These are phyloP conservation scores for Boloria euphrosyne DNA, from an alignment of 2,888 invertebrate species.

Conservation along the genomic window DNA sequence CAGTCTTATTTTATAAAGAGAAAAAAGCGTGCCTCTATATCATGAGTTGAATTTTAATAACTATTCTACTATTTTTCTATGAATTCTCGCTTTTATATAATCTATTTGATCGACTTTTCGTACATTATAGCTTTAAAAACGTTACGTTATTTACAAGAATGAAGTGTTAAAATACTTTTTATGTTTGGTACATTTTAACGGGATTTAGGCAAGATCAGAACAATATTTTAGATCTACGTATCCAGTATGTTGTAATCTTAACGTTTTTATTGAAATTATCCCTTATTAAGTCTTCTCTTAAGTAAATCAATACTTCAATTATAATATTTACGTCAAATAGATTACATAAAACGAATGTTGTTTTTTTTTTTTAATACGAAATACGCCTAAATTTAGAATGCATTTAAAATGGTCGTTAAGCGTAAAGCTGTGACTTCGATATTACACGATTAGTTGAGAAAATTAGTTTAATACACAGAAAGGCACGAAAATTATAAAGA, in stretches of 20 bases:
- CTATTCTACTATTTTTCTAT: slow-evolving; percentile 21
- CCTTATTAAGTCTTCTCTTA: not conserved
- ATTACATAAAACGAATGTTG: slow-evolving; percentile 14
- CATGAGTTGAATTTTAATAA: slow-evolving; percentile 17
- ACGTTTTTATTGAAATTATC: no score
- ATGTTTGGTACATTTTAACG: not conserved
- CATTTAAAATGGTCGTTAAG: slow-evolving; percentile 26
- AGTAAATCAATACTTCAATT: not conserved
- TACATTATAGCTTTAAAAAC: not conserved
- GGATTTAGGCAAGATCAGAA: not conserved
- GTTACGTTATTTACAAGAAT: not conserved
- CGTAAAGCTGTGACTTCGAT: slow-evolving; percentile 27
- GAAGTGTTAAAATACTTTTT: no score
- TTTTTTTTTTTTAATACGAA: slow-evolving; percentile 18
- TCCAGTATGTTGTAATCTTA: no score
- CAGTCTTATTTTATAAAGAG: slow-evolving; percentile 29
- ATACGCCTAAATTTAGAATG: slow-evolving; percentile 22
- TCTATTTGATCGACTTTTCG: slow-evolving; percentile 11
- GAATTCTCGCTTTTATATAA: slow-evolving; percentile 16
- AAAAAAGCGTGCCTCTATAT: slow-evolving; percentile 30
- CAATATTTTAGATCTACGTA: no score
- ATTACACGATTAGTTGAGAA: slow-evolving; percentile 19
- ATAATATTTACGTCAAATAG: slow-evolving; percentile 19
- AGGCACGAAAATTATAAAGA: slow-evolving; percentile 22
- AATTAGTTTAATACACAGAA: slow-evolving; percentile 12